phyloP scores from a whole-genome alignment of 2,113 vertebrate species.

The Poeciliopsis turrubarensis region DNA sequence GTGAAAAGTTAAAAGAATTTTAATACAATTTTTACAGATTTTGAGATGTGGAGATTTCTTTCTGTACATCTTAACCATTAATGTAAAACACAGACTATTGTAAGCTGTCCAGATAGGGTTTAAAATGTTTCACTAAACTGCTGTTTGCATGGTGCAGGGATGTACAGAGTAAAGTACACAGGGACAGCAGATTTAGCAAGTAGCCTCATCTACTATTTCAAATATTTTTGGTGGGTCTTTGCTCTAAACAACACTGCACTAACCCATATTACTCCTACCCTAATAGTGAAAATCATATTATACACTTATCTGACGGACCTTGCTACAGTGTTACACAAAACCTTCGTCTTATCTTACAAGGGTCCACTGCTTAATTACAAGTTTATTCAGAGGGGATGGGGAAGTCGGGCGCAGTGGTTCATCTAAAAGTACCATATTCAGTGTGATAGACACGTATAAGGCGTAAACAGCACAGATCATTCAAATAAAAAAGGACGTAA shows the following conservation, averaged over 20 bases:
- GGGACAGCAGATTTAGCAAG: slow-evolving; percentile 63
- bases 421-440: slow-evolving; percentile 71
- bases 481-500: slow-evolving; percentile 51
- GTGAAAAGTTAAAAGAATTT: slow-evolving; percentile 59
- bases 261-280: slow-evolving; percentile 53
- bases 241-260: slow-evolving; percentile 65
- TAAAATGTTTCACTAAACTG: slow-evolving; percentile 52
- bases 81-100: slow-evolving; percentile 56
- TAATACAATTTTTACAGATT: slow-evolving; percentile 67
- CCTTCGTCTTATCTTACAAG: slow-evolving; percentile 76
- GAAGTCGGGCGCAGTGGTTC: slow-evolving; percentile 27
- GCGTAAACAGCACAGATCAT: slow-evolving; percentile 72
- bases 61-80: slow-evolving; percentile 58
- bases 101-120: slow-evolving; percentile 47
- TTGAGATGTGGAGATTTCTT: slow-evolving; percentile 52
- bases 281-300: slow-evolving; percentile 65
- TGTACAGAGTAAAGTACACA: slow-evolving; percentile 71
- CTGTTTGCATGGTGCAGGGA: slow-evolving; percentile 60
- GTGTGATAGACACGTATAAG: slow-evolving; percentile 75
- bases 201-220: slow-evolving; percentile 48
- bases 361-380: slow-evolving; percentile 69
- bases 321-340: slow-evolving; percentile 78
- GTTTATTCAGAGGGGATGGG: slow-evolving; percentile 59
- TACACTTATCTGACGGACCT: slow-evolving; percentile 70
- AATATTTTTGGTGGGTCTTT: slow-evolving; percentile 72